A percentile compares a stretch with the other conserved stretches of the same genome.
phyloP scores from a whole-genome alignment of 2,113 vertebrate species.

The Mastomys natalensis region DNA sequence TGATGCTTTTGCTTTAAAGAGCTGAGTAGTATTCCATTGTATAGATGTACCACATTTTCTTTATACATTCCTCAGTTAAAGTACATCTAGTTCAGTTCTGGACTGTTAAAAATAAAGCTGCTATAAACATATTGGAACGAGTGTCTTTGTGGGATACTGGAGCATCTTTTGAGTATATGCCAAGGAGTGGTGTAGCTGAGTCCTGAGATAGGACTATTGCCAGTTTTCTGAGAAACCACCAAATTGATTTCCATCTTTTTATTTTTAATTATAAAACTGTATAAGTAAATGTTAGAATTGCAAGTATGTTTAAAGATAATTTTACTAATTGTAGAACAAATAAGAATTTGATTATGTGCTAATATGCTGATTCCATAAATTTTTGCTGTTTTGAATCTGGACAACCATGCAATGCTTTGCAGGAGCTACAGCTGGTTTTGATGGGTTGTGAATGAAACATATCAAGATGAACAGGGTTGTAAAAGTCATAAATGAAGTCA shows the following conservation, averaged over 20 bases:
- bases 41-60: too few relatives aligned
- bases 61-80: too few relatives aligned
- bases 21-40: too few relatives aligned
- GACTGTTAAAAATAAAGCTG: too few relatives aligned
- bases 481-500: slow-evolving; percentile 83
- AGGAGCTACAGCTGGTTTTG: slow-evolving; percentile 64
- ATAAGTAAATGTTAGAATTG: background rate
- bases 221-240: too few relatives aligned
- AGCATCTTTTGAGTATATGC: too few relatives aligned
- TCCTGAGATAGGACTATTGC: too few relatives aligned
- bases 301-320: background rate
- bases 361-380: background rate
- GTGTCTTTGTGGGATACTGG: too few relatives aligned
- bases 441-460: slow-evolving; percentile 27
- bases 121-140: too few relatives aligned
- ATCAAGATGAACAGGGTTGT: slow-evolving; percentile 66
- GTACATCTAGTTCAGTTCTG: too few relatives aligned
- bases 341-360: slow-evolving; percentile 12
- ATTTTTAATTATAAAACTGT: background rate
- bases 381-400: background rate
- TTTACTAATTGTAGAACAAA: background rate
- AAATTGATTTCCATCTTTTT: background rate
- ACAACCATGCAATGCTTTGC: slow-evolving; percentile 25
- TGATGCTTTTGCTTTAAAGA: too few relatives aligned
- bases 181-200: too few relatives aligned